Conservation (phyloP, 1,140 invertebrate genomes). For the Drosophila pectinifera region DNA sequence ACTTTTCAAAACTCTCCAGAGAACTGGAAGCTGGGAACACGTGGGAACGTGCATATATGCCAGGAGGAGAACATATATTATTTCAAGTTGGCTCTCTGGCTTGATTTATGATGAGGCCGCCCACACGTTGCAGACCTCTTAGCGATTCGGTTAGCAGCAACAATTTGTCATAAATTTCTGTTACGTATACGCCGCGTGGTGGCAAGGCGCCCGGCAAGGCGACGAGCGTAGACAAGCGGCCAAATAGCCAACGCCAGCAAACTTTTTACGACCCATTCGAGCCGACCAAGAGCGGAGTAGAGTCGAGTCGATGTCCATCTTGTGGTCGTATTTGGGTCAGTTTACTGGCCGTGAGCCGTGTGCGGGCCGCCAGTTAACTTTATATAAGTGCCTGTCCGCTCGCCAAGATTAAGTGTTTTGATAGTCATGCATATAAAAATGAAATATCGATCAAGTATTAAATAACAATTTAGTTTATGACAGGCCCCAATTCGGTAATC, state of each 20-base stretch:
- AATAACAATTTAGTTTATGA: constrained; percentile 83
- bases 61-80: constrained; percentile 38
- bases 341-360: constrained; percentile 54
- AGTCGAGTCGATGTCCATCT: constrained; percentile 69
- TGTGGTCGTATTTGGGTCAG: constrained; percentile 79
- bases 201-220: neutral
- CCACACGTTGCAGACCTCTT: constrained; percentile 75
- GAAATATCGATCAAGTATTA: constrained; percentile 84
- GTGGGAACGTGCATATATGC: constrained; percentile 4
- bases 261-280: constrained; percentile 73
- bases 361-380: constrained; percentile 63
- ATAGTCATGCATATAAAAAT: constrained; percentile 84
- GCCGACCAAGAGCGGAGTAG: constrained; percentile 23
- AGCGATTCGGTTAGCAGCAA: constrained; percentile 76
- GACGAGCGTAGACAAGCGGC: constrained; percentile 36
- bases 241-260: constrained; percentile 63
- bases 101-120: constrained; percentile 72
- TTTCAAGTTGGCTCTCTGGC: constrained; percentile 31
- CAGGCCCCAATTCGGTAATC: constrained; percentile 56
- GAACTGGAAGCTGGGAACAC: neutral
- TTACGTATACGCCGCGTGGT: constrained; percentile 56
- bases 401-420: constrained; percentile 79
- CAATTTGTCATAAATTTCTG: constrained; percentile 79
- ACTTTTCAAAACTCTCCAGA: constrained; percentile 12
- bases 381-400: constrained; percentile 74